Percentiles rank a stretch among this genome's conserved stretches.
These are phyloP conservation scores for Rotaria magnacalcarata DNA, from an alignment of 2,888 invertebrate genomes.

Conservation along the genomic window DNA sequence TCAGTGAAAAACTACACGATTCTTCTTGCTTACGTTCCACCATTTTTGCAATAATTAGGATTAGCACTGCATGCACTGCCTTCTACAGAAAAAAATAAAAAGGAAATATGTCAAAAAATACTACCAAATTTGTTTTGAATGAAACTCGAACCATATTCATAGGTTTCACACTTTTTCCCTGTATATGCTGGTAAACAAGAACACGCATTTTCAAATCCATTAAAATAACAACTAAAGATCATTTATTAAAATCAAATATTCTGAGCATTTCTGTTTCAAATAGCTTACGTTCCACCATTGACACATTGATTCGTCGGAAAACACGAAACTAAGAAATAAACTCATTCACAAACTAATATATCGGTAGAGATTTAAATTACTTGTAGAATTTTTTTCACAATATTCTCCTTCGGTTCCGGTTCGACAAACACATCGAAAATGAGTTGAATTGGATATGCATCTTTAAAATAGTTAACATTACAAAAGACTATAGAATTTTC, in stretches of 20 bases:
- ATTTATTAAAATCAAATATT: neutral
- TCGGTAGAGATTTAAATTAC: neutral
- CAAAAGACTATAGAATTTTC: neutral
- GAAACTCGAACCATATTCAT: neutral
- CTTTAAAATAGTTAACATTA: neutral
- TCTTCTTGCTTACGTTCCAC: neutral
- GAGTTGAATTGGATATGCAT: slow-evolving; percentile 13
- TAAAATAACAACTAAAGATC: neutral
- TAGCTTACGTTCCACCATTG: neutral
- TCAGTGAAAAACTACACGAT: too few species aligned
- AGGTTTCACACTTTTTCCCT: neutral
- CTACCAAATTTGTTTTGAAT: neutral
- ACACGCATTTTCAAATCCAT: neutral
- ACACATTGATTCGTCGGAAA: neutral
- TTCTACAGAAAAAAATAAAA: neutral
- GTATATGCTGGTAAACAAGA: neutral
- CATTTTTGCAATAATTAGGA: neutral
- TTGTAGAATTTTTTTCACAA: neutral
- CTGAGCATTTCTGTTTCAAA: neutral
- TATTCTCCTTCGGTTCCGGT: neutral
- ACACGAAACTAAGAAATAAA: neutral
- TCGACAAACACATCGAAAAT: neutral
- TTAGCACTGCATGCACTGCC: neutral
- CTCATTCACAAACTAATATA: neutral
- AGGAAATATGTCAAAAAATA: neutral